Conservation (phyloP, 2,113 vertebrate genomes). For the Cryptomyrus ogoouensis region DNA sequence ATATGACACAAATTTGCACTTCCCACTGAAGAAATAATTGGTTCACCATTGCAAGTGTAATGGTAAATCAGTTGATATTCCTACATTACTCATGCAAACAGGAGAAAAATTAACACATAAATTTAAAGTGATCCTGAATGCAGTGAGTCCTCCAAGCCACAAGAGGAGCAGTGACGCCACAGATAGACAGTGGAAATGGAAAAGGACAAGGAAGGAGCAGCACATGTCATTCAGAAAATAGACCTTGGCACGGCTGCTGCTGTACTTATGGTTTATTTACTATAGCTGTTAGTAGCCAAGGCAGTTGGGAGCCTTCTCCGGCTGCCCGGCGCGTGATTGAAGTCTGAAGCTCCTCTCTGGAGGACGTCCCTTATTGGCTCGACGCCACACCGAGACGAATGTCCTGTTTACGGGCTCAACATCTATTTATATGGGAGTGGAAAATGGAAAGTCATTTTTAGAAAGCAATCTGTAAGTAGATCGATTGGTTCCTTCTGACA, state of each 20-base stretch:
- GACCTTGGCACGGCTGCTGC: not conserved
- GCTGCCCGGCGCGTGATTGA: not conserved
- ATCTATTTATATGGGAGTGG: not conserved
- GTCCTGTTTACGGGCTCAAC: not conserved
- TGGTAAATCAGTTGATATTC: not conserved
- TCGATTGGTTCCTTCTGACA: not conserved
- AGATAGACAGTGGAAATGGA: not conserved
- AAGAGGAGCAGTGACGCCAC: not conserved
- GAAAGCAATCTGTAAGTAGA: not conserved
- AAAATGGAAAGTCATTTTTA: conserved; percentile 10
- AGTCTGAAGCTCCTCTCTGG: not conserved
- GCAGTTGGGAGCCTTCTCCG: not conserved
- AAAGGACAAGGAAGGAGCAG: not conserved
- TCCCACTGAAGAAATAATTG: not conserved
- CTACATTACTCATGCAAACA: not conserved
- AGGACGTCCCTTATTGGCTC: not conserved
- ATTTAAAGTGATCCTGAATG: not conserved
- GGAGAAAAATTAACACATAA: not conserved
- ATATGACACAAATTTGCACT: not conserved
- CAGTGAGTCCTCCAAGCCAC: not conserved
- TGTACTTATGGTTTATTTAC: not conserved
- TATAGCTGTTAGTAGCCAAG: not conserved
- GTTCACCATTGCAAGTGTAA: not conserved
- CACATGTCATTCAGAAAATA: not conserved
- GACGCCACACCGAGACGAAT: not conserved